phyloP scores from a whole-genome alignment of 2,797 vertebrate species.

The Morus bassanus region DNA sequence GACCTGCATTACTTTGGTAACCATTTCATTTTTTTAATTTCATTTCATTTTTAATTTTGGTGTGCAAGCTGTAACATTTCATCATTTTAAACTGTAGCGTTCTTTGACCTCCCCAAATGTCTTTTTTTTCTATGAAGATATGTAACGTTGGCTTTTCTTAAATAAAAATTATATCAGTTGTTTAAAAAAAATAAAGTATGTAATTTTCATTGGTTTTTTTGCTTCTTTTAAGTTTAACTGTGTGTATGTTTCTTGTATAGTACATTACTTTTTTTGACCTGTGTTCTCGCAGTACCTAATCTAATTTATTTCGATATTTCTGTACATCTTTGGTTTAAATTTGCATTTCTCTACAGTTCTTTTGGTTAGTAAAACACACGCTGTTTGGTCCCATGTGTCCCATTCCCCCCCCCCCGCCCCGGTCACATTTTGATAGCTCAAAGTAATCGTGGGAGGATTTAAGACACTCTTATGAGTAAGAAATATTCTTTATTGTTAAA shows the following conservation, averaged over 20 bases:
- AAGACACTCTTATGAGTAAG: neutral
- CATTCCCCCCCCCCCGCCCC: neutral
- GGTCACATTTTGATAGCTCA: neutral
- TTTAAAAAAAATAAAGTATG: conserved; percentile 68
- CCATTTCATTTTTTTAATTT: conserved; percentile 97
- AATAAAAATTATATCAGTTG: conserved; percentile 76
- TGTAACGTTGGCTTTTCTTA: conserved; percentile 73
- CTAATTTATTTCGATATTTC: conserved; percentile 63
- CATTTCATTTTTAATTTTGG: conserved; percentile 85
- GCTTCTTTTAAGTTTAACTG: conserved; percentile 70
- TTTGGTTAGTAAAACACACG: neutral
- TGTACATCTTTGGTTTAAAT: conserved; percentile 16
- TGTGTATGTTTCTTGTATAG: conserved; percentile 59
- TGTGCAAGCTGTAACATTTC: conserved; percentile 82
- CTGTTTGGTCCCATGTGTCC: neutral
- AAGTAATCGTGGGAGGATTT: neutral
- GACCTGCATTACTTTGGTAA: conserved; percentile 99
- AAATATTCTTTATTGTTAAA: conserved; percentile 2
- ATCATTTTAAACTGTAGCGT: conserved; percentile 76
- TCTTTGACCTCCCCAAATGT: conserved; percentile 73
- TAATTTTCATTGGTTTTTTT: conserved; percentile 68
- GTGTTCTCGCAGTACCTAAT: conserved; percentile 61
- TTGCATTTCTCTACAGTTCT: conserved; percentile 11
- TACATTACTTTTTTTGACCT: conserved; percentile 72
- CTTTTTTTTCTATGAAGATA: conserved; percentile 53